phyloP scores from a whole-genome alignment of 2,113 vertebrate genomes.

The Malurus melanocephalus region DNA sequence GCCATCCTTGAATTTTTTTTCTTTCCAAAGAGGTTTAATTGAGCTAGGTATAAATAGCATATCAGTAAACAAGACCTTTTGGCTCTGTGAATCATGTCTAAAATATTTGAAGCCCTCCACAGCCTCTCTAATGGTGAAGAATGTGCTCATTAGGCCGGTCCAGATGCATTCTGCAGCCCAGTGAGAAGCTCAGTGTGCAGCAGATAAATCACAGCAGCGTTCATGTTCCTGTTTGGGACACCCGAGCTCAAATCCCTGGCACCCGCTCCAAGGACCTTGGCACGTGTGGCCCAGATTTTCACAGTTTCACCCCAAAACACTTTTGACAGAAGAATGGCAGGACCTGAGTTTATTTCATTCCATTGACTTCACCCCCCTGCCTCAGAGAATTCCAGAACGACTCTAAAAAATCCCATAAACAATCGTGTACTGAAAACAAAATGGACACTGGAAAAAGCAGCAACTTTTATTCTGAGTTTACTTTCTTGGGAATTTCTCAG shows the following conservation, averaged over 20 bases:
- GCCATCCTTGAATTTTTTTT: conserved; percentile 9
- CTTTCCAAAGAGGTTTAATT: conserved; percentile 46
- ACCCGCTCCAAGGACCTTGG: neutral
- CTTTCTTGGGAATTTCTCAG: neutral
- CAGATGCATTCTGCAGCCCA: conserved; percentile 43
- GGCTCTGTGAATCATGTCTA: conserved; percentile 55
- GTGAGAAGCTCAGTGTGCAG: neutral
- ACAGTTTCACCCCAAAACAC: neutral
- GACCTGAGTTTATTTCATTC: neutral
- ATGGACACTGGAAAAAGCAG: neutral
- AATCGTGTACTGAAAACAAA: neutral
- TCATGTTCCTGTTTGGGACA: neutral
- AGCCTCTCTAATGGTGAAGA: conserved; percentile 46
- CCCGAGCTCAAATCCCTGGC: neutral
- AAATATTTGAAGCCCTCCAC: conserved; percentile 58
- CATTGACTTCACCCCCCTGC: neutral
- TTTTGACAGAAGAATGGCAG: neutral
- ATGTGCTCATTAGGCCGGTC: conserved; percentile 59
- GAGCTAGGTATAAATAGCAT: conserved; percentile 61
- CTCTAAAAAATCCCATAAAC: neutral
- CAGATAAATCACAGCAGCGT: conserved; percentile 32
- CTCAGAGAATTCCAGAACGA: neutral
- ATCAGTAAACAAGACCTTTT: conserved; percentile 64
- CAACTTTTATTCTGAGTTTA: neutral
- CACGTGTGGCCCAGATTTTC: neutral